phyloP scores from a whole-genome alignment of 2,797 vertebrate genomes.

The Ciconia nigra region DNA sequence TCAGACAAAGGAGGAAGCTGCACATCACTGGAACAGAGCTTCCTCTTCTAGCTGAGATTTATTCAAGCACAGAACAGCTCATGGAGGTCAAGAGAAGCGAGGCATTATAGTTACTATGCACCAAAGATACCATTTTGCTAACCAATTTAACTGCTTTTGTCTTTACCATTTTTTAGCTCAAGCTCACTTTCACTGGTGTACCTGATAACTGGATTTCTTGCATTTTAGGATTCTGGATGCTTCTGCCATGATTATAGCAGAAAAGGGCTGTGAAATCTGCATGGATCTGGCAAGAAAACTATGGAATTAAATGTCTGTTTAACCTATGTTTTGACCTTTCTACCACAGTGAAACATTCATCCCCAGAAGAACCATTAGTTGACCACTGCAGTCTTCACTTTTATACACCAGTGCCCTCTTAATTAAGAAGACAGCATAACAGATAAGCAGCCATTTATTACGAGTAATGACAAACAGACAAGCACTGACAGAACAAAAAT shows the following conservation, averaged over 20 bases:
- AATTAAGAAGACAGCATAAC: not conserved
- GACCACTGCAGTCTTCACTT: not conserved
- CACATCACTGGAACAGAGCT: not conserved
- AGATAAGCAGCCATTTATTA: not conserved
- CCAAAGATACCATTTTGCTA: not conserved
- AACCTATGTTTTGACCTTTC: constrained; percentile 1
- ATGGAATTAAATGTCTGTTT: not conserved
- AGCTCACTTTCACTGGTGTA: not conserved
- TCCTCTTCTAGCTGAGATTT: not conserved
- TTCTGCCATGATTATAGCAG: not conserved
- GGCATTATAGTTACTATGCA: not conserved
- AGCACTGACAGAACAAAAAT: not conserved
- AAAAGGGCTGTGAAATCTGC: not conserved
- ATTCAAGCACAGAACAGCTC: not conserved
- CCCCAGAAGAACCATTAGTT: not conserved
- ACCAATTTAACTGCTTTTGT: not conserved
- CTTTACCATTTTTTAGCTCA: not conserved
- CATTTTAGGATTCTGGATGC: not conserved
- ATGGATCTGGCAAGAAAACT: not conserved
- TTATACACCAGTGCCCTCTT: not conserved
- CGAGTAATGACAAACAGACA: not conserved
- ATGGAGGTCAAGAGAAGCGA: not conserved
- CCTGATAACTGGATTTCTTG: not conserved
- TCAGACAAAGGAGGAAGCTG: constrained; percentile 19
- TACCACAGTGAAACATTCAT: not conserved